Evolutionary conservation across 1,140 invertebrate species (phyloP).

Genomic region (Meloidogyne hapla): DNA sequence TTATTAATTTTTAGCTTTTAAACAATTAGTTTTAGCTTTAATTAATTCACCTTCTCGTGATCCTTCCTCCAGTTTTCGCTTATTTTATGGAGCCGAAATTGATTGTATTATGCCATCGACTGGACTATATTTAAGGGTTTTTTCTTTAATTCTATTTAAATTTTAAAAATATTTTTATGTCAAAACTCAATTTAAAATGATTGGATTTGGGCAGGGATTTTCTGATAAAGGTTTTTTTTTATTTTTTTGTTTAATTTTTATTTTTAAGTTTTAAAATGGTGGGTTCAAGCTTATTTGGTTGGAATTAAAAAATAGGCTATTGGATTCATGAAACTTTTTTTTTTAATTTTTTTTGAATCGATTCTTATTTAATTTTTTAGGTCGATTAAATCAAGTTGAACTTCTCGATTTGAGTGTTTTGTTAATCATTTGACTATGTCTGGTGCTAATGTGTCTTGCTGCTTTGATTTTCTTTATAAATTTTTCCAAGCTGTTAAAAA

Average conservation of each 20-base stretch:
- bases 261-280: slow-evolving; percentile 15
- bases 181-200: slow-evolving; percentile 22
- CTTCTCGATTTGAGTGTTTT: background rate
- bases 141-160: no score
- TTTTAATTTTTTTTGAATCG: background rate
- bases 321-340: slow-evolving; percentile 21
- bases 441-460: background rate
- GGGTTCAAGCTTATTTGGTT: slow-evolving; percentile 21
- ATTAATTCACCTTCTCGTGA: no score
- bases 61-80: background rate
- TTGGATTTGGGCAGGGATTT: slow-evolving; percentile 22
- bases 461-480: slow-evolving; percentile 1
- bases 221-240: slow-evolving; percentile 10
- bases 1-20: no score
- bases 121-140: slow-evolving; percentile 11
- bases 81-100: slow-evolving; percentile 26
- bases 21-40: no score
- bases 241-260: background rate
- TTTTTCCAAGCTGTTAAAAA: background rate
- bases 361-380: background rate
- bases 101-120: slow-evolving; percentile 18
- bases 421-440: background rate
- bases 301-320: slow-evolving; percentile 21
- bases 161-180: background rate
- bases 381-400: background rate